Base-by-base conservation (phyloP, 2,113 vertebrate species). In the Puntigrus tetrazona region DNA sequence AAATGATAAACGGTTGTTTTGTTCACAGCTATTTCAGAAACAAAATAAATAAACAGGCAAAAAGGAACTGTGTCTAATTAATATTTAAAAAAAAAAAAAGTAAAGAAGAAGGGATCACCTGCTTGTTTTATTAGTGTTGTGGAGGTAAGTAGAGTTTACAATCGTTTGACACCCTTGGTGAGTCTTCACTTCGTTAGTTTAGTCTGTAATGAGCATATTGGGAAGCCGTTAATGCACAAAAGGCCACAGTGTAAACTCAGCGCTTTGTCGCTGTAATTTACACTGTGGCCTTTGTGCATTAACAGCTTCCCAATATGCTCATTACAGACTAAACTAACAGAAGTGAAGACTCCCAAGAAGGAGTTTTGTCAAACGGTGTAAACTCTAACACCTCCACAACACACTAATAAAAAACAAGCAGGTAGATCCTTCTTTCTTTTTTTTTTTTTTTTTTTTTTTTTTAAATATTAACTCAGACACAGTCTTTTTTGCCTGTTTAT, bases 161-260 rank as follows among this genome's bases (percentile, higher is more conserved):
- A 65, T 86, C 78, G 1, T 52, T 69, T 59, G 65, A 57, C 43
- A 75, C 41, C 86, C 25, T 18, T 43, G 52, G 61, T 43, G 79
- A 89, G 87, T 89, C 89, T 87, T 88, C 80, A 67, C 79, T 86
- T 87, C 72, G 82, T 85, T 43, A 69, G 82, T 87, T 85, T 90
- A 83, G 86, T 86, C 85, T 83, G 73, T 65, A 79, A 69, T 81
- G 43, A 81, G 43, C 27, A 84, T 84, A 57, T 77, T 85, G 84
- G 78, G 77, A 82, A 36, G 84, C 81, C 86, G 85, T 74, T 75
- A 73, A 70, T 43, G 84, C 88, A 86, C 89, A 90, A 90, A 91
- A 89, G 89, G 88, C 84, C 80, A 63, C 1, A 69, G 88, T 77
- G 77, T 63, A 90, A 84, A 8, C 36, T 59, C 86, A 29, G 38